Evolutionary conservation across 2,888 invertebrate genomes (phyloP), one percentile per base, ranked within the genome.

Genomic region (Lasioglossum calceatum): DNA sequence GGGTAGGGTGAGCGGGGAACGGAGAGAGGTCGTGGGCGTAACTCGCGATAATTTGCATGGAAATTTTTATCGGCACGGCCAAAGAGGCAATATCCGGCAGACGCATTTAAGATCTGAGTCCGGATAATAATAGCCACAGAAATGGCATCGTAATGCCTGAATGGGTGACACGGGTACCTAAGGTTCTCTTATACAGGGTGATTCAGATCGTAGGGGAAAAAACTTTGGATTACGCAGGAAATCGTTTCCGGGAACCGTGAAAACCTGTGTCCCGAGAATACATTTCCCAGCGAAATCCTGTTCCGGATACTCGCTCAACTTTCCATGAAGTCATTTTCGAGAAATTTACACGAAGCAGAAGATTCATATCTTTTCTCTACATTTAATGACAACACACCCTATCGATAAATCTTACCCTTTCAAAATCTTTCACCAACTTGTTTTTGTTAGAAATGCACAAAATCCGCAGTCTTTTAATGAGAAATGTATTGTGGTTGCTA

Each of bases 41-140:
- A 91, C 93, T 90, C 89, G 90, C 90, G 92, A 93, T 93, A 94
- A 94, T 94, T 94, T 94, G 94, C 93, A 94, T 94, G 93, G 93
- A 93, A 93, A 94, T 94, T 94, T 94, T 94, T 94, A 94, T 94
- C 92, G 93, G 89, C 88, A 85, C 88, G 86, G 78, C 77, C 87
- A 89, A 76, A 75, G 89, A 91, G 88, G 94, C 93, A 94, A 94
- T 94, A 94, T 94, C 93, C 92, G 89, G 92, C 94, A 94, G 94
- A 94, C 94, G 94, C 93, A 92, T 94, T 94, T 93, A 93, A 93
- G 93, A 93, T 93, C 92, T 88, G 89, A 87, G 87, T 81, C 78
- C 86, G 92, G 90, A 90, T 90, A 91, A 92, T 93, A 94, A 94
- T 93, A 92, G 93, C 93, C 87, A 88, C 82, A 90, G 89, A 91